These are phyloP conservation scores for Sinhomidia bicolor DNA, from an alignment of 2,888 invertebrate species.

Conservation along the genomic window DNA sequence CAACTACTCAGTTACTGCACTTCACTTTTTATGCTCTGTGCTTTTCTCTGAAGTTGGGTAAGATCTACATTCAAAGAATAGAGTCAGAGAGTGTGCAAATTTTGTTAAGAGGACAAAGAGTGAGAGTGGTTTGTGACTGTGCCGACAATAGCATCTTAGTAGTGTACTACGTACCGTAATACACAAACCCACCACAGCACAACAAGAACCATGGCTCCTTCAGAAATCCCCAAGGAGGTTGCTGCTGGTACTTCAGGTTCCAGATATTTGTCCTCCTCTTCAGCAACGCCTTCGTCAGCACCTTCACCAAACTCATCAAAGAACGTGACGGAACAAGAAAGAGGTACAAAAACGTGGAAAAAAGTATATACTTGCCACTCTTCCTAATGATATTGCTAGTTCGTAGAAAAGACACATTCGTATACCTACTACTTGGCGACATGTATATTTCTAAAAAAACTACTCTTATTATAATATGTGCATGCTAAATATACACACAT, in stretches of 20 bases:
- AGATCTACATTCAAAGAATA: background rate
- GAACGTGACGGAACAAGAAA: background rate
- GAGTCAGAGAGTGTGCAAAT: background rate
- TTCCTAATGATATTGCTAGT: background rate
- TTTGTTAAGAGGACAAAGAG: background rate
- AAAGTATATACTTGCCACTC: background rate
- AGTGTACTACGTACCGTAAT: no score
- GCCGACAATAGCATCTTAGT: background rate
- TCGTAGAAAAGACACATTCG: no score
- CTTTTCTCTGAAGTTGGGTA: background rate
- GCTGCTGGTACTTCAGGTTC: background rate
- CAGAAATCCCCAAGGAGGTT: conserved; percentile 39
- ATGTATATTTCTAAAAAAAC: background rate
- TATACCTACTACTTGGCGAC: background rate
- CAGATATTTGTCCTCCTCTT: conserved; percentile 39
- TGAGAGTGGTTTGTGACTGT: background rate
- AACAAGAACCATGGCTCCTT: conserved; percentile 39
- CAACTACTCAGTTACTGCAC: background rate
- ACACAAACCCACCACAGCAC: background rate
- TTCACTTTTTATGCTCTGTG: background rate
- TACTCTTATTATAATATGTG: background rate
- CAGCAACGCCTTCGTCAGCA: conserved; percentile 33
- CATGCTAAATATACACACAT: background rate
- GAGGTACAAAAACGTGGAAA: conserved; percentile 12
- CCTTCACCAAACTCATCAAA: conserved; percentile 34